Evolutionary conservation across 2,888 invertebrate species (phyloP).

Genomic region (Diaphora mendica): DNA sequence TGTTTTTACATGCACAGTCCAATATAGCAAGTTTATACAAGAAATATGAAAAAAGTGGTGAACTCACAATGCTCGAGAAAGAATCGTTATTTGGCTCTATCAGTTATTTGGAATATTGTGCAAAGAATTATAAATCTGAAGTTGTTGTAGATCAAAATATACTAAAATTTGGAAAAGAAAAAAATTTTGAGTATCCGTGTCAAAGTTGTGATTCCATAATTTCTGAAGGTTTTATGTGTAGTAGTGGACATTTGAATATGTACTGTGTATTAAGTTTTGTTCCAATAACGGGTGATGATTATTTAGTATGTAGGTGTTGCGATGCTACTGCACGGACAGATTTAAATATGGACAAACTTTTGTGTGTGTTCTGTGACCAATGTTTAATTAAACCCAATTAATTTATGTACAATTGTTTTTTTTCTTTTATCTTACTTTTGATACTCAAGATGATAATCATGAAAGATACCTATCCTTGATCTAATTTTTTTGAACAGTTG

Average conservation of each 20-base stretch:
- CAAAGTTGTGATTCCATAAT: constrained; percentile 73
- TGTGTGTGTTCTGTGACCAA: constrained; percentile 76
- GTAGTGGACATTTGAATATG: constrained; percentile 69
- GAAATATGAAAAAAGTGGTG: constrained; percentile 43
- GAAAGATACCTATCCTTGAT: too few species aligned
- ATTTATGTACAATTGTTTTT: not conserved
- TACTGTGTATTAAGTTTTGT: constrained; percentile 75
- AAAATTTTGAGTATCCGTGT: constrained; percentile 58
- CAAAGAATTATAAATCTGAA: constrained; percentile 60
- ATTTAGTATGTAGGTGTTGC: constrained; percentile 71
- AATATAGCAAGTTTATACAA: constrained; percentile 53
- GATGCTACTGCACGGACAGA: constrained; percentile 64
- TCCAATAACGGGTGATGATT: constrained; percentile 66
- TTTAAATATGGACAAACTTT: constrained; percentile 54
- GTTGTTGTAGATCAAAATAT: constrained; percentile 52
- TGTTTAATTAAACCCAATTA: constrained; percentile 48
- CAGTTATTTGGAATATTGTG: constrained; percentile 67
- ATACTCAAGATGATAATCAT: not conserved
- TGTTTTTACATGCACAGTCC: constrained; percentile 61
- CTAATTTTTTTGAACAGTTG: not conserved
- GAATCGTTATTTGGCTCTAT: constrained; percentile 62
- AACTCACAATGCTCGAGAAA: constrained; percentile 53
- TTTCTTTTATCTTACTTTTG: not conserved
- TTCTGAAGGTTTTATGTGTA: constrained; percentile 63
- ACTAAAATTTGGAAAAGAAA: constrained; percentile 32